Base-by-base conservation (phyloP, 2,797 vertebrate species). In the Hydrocynus forskahlii region DNA sequence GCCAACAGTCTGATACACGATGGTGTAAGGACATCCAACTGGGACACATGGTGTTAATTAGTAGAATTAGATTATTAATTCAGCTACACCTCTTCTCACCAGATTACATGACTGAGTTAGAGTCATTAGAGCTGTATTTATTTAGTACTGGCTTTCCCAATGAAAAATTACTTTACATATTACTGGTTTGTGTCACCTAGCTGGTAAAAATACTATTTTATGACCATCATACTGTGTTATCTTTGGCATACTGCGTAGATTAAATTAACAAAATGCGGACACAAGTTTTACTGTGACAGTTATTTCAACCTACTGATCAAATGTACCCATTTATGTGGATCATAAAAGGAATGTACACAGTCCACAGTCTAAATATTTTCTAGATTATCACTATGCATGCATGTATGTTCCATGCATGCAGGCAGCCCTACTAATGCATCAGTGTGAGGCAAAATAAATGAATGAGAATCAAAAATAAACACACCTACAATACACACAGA, bases 401-500 rank as follows among this genome's bases (percentile, higher is more conserved):
- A 43, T 43, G 3, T 43, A 7, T 43, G 7, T 43, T 43, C 7
- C 40, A 43, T 43, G 40, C 29, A 55, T 14, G 74, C 29, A 19
- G 45, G 63, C 55, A 25, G 52, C 72, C 62, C 50, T 59, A 59
- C 71, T 75, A 8, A 38, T 66, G 16, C 17, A 17, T 40, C 35
- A 66, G 16, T 40, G 35, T 40, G 5, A 6, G 19, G 38, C 5
- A 2, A n/a, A 45, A 43, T n/a, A 23, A 21, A 45, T 48, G 7
- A 21, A 48, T 21, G 21, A 21, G n/a, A 23, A 14, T 14, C 7
- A 25, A 21, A 13, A 23, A 40, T 5, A 66, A 29, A 45, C 45
- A 80, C 70, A 80, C 67, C 66, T 29, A 67, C 38, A 40, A 17
- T 54, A 76, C 73, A 45, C 73, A 76, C 19, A 43, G 43, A 60